A percentile compares a stretch with the other conserved stretches of the same genome.
Conservation (phyloP, 2,888 invertebrate species). For the Metopia argyrocephala region DNA sequence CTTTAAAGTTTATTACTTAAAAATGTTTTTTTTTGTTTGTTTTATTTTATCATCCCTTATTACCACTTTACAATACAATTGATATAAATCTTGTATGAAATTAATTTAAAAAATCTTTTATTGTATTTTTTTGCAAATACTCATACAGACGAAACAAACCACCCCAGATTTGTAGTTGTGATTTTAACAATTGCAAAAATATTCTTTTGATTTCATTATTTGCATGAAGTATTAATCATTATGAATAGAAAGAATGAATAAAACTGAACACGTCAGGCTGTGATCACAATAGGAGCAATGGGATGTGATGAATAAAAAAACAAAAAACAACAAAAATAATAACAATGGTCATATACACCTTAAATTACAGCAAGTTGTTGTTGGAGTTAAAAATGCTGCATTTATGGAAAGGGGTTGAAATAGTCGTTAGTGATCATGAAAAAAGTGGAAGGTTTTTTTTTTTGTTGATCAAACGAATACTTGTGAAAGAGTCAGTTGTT, state of each 20-base stretch:
- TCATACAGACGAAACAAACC: conserved; percentile 27
- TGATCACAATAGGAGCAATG: conserved; percentile 55
- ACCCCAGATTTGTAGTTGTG: conserved; percentile 23
- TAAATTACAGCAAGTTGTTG: conserved; percentile 65
- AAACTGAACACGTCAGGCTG: conserved; percentile 10
- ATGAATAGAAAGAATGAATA: conserved; percentile 24
- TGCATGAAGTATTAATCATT: conserved; percentile 63
- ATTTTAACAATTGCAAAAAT: conserved; percentile 51
- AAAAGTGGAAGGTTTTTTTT: conserved; percentile 8
- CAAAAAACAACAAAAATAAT: conserved; percentile 3
- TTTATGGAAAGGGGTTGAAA: conserved; percentile 39
- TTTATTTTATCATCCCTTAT: not conserved
- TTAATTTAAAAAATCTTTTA: conserved; percentile 39
- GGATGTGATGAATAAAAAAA: conserved; percentile 49
- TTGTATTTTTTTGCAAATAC: conserved; percentile 61
- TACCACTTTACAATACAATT: not conserved
- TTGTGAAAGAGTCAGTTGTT: conserved; percentile 50
- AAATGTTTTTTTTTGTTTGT: not conserved
- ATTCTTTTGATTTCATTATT: conserved; percentile 48
- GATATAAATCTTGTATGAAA: not conserved
- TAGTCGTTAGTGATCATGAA: conserved; percentile 54
- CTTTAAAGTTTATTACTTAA: no score
- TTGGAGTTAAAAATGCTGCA: conserved; percentile 55
- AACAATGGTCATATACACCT: conserved; percentile 54
- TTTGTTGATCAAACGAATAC: not conserved